Conservation (phyloP, 2,888 invertebrate genomes). For the Catocala fraxini region DNA sequence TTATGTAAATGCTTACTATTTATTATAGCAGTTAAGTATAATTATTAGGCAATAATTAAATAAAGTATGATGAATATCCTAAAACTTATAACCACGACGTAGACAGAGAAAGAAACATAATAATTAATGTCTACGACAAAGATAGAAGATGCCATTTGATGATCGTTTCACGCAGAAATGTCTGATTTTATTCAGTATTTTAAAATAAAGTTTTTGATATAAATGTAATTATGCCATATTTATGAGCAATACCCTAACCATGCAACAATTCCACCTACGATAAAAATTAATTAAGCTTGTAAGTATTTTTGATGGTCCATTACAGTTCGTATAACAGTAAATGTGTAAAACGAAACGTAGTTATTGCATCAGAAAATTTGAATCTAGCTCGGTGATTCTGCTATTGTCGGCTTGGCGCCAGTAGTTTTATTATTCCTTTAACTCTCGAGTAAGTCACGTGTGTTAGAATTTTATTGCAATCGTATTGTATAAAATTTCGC, state of each 20-base stretch:
- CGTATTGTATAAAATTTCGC: too few species aligned
- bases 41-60: too few species aligned
- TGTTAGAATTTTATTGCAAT: slow-evolving; percentile 13
- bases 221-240: too few species aligned
- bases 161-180: slow-evolving; percentile 10
- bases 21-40: too few species aligned
- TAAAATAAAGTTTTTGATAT: too few species aligned
- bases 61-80: not conserved
- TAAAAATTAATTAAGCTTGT: too few species aligned
- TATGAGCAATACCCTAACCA: too few species aligned
- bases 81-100: not conserved
- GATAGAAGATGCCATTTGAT: not conserved
- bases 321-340: not conserved
- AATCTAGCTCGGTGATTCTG: slow-evolving; percentile 16
- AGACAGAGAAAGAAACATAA: slow-evolving; percentile 3
- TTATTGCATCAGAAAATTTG: slow-evolving; percentile 44
- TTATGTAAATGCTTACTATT: too few species aligned
- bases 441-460: slow-evolving; percentile 21
- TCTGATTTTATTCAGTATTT: not conserved
- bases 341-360: slow-evolving; percentile 34
- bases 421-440: slow-evolving; percentile 33
- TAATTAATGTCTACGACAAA: not conserved
- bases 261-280: too few species aligned
- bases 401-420: too few species aligned
- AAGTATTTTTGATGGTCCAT: too few species aligned